Percentiles rank a stretch among this genome's conserved stretches.
These are phyloP conservation scores for Fopius arisanus DNA, from an alignment of 1,140 invertebrate genomes.

Conservation along the genomic window DNA sequence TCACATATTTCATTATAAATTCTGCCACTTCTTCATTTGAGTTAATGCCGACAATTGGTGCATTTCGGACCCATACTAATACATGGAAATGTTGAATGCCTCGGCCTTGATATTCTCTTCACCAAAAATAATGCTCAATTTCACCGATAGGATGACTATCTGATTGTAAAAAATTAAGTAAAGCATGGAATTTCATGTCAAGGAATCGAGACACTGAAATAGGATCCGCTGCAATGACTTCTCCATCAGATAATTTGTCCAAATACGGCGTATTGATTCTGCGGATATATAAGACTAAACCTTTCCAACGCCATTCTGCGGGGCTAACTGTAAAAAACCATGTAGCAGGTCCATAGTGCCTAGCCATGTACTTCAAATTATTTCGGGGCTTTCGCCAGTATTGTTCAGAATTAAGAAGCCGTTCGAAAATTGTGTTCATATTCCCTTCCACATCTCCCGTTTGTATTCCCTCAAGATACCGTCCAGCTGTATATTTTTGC, in stretches of 20 bases:
- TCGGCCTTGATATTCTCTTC: constrained; percentile 5
- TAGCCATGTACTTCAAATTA: constrained; percentile 36
- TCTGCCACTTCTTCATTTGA: constrained; percentile 16
- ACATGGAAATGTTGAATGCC: constrained; percentile 1
- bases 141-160: constrained; percentile 41
- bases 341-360: constrained; percentile 51
- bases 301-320: constrained; percentile 50
- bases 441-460: constrained; percentile 7
- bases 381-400: constrained; percentile 10
- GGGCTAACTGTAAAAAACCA: constrained; percentile 58
- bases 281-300: constrained; percentile 46
- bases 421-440: neutral
- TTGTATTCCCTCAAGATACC: neutral
- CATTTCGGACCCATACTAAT: constrained; percentile 8
- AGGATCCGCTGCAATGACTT: constrained; percentile 39
- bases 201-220: constrained; percentile 44
- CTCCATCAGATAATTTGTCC: constrained; percentile 25
- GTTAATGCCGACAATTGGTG: constrained; percentile 2
- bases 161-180: constrained; percentile 42
- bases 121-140: constrained; percentile 32
- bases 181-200: constrained; percentile 44
- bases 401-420: constrained; percentile 15
- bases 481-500: constrained; percentile 13
- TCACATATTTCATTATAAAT: constrained; percentile 18
- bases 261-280: constrained; percentile 37